These are phyloP conservation scores for Cataglyphis albicans DNA, from an alignment of 2,888 invertebrate species.

Conservation along the genomic window DNA sequence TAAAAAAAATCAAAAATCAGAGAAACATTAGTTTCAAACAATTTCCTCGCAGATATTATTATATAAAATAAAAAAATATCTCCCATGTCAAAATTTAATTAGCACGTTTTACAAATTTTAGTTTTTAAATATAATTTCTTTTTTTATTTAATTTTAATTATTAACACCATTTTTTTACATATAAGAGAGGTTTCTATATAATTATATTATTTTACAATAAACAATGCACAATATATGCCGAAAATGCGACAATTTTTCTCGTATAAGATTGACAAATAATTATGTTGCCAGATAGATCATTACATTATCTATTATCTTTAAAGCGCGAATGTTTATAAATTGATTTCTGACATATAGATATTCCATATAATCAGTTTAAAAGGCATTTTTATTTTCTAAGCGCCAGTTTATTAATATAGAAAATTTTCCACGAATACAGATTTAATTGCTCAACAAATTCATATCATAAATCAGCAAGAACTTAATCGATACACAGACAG, in stretches of 20 bases:
- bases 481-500: not conserved
- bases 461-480: not conserved
- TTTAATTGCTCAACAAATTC: slow-evolving; percentile 4
- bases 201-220: no score
- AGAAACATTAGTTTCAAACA: not conserved
- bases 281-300: not conserved
- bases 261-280: not conserved
- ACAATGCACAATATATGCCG: no score
- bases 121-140: not conserved
- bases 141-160: not conserved
- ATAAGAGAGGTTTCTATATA: not conserved
- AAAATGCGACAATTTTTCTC: slow-evolving; percentile 30
- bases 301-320: slow-evolving; percentile 22
- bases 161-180: not conserved
- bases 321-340: not conserved
- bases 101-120: not conserved
- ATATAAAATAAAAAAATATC: not conserved
- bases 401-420: not conserved
- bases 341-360: slow-evolving; percentile 11
- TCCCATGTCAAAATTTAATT: not conserved
- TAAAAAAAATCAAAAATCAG: not conserved
- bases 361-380: not conserved
- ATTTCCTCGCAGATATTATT: not conserved
- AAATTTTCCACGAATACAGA: slow-evolving; percentile 27
- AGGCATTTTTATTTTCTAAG: not conserved